Evolutionary conservation across 2,888 invertebrate genomes (phyloP).

Genomic region (Drosophila paracracens): DNA sequence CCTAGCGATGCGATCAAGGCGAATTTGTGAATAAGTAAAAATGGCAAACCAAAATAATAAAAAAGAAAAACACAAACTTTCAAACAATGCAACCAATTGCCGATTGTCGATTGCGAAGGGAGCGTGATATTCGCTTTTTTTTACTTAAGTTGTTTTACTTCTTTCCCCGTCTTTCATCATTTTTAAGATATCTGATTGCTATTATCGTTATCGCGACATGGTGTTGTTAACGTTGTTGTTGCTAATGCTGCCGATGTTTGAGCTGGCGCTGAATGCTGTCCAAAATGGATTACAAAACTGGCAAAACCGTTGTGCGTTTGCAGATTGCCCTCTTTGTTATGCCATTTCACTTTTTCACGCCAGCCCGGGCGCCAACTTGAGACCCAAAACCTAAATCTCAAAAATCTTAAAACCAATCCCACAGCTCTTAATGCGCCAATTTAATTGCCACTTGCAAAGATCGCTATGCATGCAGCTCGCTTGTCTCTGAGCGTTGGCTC

Average conservation of each 20-base stretch:
- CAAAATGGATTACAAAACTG: conserved; percentile 66
- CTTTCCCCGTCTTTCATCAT: conserved; percentile 11
- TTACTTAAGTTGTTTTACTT: conserved; percentile 7
- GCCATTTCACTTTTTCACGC: conserved; percentile 70
- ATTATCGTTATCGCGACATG: conserved; percentile 51
- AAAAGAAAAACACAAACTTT: conserved; percentile 32
- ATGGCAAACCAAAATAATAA: conserved; percentile 7
- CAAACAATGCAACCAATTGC: conserved; percentile 60
- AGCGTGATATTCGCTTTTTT: conserved; percentile 42
- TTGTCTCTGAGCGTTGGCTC: conserved; percentile 1
- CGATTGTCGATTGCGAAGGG: conserved; percentile 52
- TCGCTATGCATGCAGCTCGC: conserved; percentile 10
- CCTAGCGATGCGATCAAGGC: conserved; percentile 47
- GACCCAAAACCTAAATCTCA: conserved; percentile 13
- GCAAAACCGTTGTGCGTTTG: conserved; percentile 46
- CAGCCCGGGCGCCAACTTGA: conserved; percentile 22
- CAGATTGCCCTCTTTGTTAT: conserved; percentile 66
- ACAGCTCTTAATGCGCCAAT: conserved; percentile 70
- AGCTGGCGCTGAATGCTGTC: conserved; percentile 45
- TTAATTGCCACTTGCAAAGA: conserved; percentile 61
- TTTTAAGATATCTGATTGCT: conserved; percentile 48
- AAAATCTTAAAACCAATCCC: conserved; percentile 15
- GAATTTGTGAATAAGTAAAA: conserved; percentile 29
- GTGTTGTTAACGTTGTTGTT: conserved; percentile 9
- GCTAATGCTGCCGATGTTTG: conserved; percentile 36